phyloP scores from a whole-genome alignment of 2,888 invertebrate genomes.

The Tetragnatha montana region DNA sequence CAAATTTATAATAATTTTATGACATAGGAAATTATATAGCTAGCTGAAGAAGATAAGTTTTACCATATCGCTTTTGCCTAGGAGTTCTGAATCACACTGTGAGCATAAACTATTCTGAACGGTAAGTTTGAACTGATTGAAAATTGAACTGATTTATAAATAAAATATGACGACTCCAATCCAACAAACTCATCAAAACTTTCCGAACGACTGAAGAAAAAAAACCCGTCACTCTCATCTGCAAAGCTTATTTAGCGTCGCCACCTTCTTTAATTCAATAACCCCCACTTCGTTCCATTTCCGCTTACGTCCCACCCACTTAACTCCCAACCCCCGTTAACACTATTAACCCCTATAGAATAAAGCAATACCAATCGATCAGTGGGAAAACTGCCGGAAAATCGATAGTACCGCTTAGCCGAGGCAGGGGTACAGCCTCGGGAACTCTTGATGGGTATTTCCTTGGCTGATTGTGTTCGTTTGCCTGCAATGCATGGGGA shows the following conservation, averaged over 20 bases:
- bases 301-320: constrained; percentile 40
- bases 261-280: neutral
- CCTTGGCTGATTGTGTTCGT: neutral
- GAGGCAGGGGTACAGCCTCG: neutral
- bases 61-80: too few species aligned
- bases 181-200: too few species aligned
- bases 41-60: too few species aligned
- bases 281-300: constrained; percentile 31
- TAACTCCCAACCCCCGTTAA: constrained; percentile 37
- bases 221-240: too few species aligned
- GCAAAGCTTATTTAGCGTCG: neutral
- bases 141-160: too few species aligned
- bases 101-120: too few species aligned
- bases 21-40: too few species aligned
- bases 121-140: too few species aligned
- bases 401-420: constrained; percentile 20
- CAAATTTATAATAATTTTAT: too few species aligned
- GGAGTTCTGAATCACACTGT: too few species aligned
- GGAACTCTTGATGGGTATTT: constrained; percentile 7
- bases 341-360: constrained; percentile 41
- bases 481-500: neutral
- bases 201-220: too few species aligned
- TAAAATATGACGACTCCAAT: too few species aligned
- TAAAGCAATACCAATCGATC: constrained; percentile 49
- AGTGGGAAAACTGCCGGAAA: constrained; percentile 15